Conservation (phyloP, 2,888 invertebrate genomes). For the Drosophila recens region DNA sequence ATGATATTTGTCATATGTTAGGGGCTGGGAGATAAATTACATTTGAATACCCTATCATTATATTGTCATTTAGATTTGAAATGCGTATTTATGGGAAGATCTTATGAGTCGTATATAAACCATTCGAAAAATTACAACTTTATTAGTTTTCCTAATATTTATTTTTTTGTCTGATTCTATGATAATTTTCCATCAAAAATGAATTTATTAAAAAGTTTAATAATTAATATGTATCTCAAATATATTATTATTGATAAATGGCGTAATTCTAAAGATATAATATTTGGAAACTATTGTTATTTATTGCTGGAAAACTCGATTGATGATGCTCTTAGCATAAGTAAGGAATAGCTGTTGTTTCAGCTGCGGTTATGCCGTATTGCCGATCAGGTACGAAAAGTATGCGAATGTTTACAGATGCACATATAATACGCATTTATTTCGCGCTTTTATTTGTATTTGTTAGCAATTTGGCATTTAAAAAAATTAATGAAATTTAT, state of each 20-base stretch:
- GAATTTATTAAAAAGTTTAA: neutral
- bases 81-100: neutral
- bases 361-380: neutral
- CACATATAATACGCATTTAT: slow-evolving; percentile 1
- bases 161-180: neutral
- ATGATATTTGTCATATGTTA: neutral
- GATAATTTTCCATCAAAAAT: neutral
- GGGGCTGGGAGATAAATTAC: neutral
- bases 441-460: neutral
- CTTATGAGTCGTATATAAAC: neutral
- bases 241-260: neutral
- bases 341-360: neutral
- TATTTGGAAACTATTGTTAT: neutral
- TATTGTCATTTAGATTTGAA: neutral
- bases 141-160: neutral
- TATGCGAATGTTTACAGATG: slow-evolving; percentile 3
- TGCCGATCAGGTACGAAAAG: neutral
- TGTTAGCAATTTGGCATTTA: neutral
- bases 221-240: neutral
- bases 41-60: slow-evolving; percentile 1
- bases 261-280: neutral
- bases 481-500: neutral
- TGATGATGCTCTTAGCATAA: neutral
- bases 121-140: neutral
- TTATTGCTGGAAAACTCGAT: slow-evolving; percentile 3